Evolutionary conservation across 1,140 invertebrate species (phyloP).

Genomic region (Papilio polytes): DNA sequence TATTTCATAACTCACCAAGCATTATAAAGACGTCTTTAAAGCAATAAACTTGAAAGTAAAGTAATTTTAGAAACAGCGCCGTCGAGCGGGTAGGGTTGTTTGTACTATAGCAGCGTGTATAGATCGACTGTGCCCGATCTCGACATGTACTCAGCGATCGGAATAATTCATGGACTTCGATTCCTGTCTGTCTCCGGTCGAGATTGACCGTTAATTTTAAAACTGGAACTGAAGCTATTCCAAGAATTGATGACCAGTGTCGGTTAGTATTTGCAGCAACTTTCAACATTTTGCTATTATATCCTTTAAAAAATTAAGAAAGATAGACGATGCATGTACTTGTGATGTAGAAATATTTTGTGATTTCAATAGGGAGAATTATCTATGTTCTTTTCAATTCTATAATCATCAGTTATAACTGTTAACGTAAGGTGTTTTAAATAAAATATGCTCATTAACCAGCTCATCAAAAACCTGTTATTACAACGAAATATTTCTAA

Average conservation of each 20-base stretch:
- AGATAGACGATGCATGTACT: too few relatives aligned
- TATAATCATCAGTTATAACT: background rate
- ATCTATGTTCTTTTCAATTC: background rate
- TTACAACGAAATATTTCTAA: background rate
- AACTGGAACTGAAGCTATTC: conserved; percentile 5
- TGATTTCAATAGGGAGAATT: too few relatives aligned
- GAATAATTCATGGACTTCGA: conserved; percentile 36
- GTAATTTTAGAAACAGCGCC: conserved; percentile 34
- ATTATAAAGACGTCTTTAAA: background rate
- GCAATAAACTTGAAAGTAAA: conserved; percentile 6
- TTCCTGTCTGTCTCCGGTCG: background rate
- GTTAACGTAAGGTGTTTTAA: background rate
- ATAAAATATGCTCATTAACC: background rate
- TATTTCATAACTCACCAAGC: conserved; percentile 1
- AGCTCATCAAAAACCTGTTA: background rate
- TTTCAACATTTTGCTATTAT: background rate
- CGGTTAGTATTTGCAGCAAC: background rate
- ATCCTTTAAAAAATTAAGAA: too few relatives aligned
- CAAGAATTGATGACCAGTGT: background rate
- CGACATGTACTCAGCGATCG: conserved; percentile 23
- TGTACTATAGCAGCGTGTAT: background rate
- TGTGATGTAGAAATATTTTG: too few relatives aligned
- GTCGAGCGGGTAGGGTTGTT: background rate
- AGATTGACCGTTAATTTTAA: conserved; percentile 30
- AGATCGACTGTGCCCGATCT: conserved; percentile 12